Evolutionary conservation across 1,140 invertebrate species (phyloP).

Genomic region (Bombus sylvicola): DNA sequence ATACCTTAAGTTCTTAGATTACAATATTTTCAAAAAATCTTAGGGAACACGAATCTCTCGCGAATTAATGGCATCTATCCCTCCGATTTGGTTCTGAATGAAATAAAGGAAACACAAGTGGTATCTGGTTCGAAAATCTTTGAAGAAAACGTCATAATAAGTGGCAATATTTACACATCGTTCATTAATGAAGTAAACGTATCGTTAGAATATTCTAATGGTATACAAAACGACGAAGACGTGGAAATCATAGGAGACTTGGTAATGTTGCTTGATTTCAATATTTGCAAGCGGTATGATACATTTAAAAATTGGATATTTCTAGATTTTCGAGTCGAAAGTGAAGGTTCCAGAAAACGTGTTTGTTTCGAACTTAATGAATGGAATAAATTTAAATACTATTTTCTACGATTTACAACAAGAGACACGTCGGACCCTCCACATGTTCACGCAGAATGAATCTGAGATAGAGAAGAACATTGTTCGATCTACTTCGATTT

Average conservation of each 20-base stretch:
- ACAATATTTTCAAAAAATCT: neutral
- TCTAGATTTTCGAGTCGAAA: conserved; percentile 64
- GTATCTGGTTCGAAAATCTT: conserved; percentile 70
- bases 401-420: neutral
- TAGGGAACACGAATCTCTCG: conserved; percentile 51
- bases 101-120: conserved; percentile 48
- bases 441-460: neutral
- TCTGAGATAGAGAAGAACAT: conserved; percentile 11
- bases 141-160: conserved; percentile 57
- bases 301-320: conserved; percentile 32
- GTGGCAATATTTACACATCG: conserved; percentile 52
- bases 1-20: neutral
- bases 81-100: conserved; percentile 65
- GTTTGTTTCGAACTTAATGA: conserved; percentile 45
- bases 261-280: conserved; percentile 56
- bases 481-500: neutral
- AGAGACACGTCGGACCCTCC: neutral
- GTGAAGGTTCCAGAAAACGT: conserved; percentile 46
- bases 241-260: conserved; percentile 69
- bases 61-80: conserved; percentile 68
- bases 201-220: conserved; percentile 50
- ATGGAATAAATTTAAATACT: conserved; percentile 30
- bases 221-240: conserved; percentile 65
- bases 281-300: neutral
- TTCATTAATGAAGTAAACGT: conserved; percentile 65